Evolutionary conservation across 64 coral and sea anemone genomes (phyloP), one percentile per base, ranked within the genome.

Genomic region (Stichodactyla helianthus): DNA sequence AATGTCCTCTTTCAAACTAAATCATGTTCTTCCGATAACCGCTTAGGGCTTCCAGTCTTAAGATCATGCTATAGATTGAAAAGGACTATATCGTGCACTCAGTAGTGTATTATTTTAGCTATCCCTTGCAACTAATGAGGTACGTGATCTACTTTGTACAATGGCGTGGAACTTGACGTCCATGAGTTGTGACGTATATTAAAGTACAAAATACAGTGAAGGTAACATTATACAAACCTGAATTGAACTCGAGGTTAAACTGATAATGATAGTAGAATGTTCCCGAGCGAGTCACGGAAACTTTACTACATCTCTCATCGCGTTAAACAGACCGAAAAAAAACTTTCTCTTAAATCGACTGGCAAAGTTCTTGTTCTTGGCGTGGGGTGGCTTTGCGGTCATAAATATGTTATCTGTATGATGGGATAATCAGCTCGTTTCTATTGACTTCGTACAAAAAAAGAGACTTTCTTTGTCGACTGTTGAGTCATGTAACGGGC

Each of bases 241-340:
- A 27, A 74, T 9, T 27, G 25, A 74, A 28, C 68, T 74, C 12
- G 68, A 23, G 68, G 68, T 74, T 74, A 74, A 74, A 74, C 12
- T 27, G 22, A 74, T 74, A 74, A 74, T 31, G 7, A 74, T 74
- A 13, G 25, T 65, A 5, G 68, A 27, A 16, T 65, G 18, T 74
- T 74, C 68, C 68, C n/a, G 22, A 13, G n/a, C 10, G 22, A 74
- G 68, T 74, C 68, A 74, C 68, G 68, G 68, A 74, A 74, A 23
- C 68, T 74, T 74, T 26, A 74, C 68, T 27, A 74, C 27, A 74
- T 74, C 68, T 74, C 25, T 74, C 68, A 74, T 74, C 68, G 68
- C 68, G 26, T 23, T 27, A 74, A 31, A 31, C n/a, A 9, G 12
- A 31, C 68, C 68, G 26, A 74, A 74, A 74, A 10, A 28, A 28